Conservation (phyloP, 2,888 invertebrate species). For the Myopa testacea region DNA sequence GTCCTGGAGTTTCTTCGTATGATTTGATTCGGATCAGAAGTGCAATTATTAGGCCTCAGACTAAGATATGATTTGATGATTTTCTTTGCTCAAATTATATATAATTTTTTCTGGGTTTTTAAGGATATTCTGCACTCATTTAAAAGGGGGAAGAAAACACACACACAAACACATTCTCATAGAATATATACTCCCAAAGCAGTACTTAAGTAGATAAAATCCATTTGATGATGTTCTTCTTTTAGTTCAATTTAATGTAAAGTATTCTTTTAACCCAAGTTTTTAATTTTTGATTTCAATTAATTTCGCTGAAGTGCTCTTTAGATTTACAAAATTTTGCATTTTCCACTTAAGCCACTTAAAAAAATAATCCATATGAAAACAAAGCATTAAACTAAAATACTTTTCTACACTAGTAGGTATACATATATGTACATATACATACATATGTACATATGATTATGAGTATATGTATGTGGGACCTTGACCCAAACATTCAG, state of each 20-base stretch:
- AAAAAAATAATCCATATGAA: slow-evolving; percentile 5
- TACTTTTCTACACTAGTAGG: not conserved
- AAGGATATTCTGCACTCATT: too few relatives aligned
- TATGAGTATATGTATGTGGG: not conserved
- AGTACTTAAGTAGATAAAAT: not conserved
- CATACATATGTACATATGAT: not conserved
- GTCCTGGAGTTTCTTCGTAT: too few relatives aligned
- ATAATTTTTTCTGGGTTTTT: too few relatives aligned
- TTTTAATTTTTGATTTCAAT: slow-evolving; percentile 27
- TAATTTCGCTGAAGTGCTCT: slow-evolving; percentile 35
- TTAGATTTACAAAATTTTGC: slow-evolving; percentile 42
- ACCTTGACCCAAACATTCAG: slow-evolving; percentile 45
- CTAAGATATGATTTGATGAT: too few relatives aligned
- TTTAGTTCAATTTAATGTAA: not conserved
- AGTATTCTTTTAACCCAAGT: not conserved
- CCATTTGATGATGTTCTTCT: not conserved
- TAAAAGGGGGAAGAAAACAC: not conserved
- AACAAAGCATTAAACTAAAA: not conserved
- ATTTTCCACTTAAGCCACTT: slow-evolving; percentile 47
- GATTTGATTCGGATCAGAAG: too few relatives aligned
- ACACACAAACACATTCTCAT: too few relatives aligned
- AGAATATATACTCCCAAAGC: too few relatives aligned
- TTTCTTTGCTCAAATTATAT: too few relatives aligned
- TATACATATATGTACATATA: not conserved
- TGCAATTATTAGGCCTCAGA: too few relatives aligned